These are phyloP conservation scores for Gracilinanus agilis DNA, from an alignment of 2,113 vertebrate species.

Conservation along the genomic window DNA sequence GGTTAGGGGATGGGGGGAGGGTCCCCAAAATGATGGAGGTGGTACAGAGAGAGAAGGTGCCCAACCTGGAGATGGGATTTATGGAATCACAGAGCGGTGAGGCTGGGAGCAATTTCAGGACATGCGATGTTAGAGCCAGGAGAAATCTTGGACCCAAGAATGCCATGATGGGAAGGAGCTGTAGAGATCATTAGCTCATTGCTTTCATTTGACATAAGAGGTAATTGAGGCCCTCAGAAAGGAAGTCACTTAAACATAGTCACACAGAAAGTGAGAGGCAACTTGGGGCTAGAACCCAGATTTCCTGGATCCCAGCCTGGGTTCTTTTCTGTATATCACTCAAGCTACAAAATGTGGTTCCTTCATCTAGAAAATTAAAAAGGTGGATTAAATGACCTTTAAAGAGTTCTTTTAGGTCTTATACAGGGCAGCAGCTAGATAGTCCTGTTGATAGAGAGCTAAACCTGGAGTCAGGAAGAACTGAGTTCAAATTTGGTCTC, in stretches of 20 bases:
- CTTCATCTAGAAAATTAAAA: not conserved
- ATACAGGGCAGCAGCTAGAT: not conserved
- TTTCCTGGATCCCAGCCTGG: not conserved
- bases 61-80: not conserved
- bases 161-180: not conserved
- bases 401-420: not conserved
- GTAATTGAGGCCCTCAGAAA: not conserved
- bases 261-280: not conserved
- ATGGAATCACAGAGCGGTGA: not conserved
- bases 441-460: not conserved
- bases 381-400: not conserved
- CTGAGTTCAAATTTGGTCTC: not conserved
- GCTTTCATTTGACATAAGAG: not conserved
- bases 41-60: not conserved
- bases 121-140: not conserved
- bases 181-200: not conserved
- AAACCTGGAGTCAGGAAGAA: not conserved
- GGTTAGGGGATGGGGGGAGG: not conserved
- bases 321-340: not conserved
- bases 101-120: not conserved
- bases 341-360: not conserved
- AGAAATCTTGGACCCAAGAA: accelerated
- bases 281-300: not conserved
- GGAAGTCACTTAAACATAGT: not conserved
- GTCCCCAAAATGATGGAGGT: not conserved